Percentiles rank a stretch among this genome's conserved stretches.
phyloP scores from a whole-genome alignment of 2,797 vertebrate species.

The Chelonia mydas region DNA sequence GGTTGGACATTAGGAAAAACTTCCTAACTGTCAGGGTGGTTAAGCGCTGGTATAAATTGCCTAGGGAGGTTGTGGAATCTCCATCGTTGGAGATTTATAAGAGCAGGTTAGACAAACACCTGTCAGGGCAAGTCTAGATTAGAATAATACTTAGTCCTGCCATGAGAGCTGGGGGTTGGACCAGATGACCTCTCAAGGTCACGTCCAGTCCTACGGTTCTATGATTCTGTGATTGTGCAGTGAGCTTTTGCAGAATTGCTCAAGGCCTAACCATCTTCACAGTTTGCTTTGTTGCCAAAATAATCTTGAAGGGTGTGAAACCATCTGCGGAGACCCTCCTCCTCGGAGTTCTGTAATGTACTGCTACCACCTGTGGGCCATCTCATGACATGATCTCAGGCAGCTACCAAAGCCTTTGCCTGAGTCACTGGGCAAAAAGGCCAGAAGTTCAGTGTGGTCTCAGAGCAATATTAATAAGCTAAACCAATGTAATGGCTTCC shows the following conservation, averaged over 20 bases:
- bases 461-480: background rate
- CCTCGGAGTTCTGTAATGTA: background rate
- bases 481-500: background rate
- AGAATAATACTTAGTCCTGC: too few relatives aligned
- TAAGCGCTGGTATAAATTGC: too few relatives aligned
- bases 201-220: too few relatives aligned
- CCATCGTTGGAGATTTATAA: too few relatives aligned
- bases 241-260: background rate
- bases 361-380: constrained; percentile 11
- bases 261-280: background rate
- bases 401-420: background rate
- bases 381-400: background rate
- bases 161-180: too few relatives aligned
- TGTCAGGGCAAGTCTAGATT: too few relatives aligned
- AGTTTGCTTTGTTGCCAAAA: constrained; percentile 21
- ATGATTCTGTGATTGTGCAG: background rate
- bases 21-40: too few relatives aligned
- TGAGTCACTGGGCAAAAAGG: background rate
- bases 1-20: too few relatives aligned
- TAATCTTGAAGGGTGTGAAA: constrained; percentile 9
- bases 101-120: too few relatives aligned
- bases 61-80: too few relatives aligned
- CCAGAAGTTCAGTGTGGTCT: constrained; percentile 36
- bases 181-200: too few relatives aligned
- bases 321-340: background rate